phyloP scores from a whole-genome alignment of 1,140 invertebrate species.

The Colletes gigas region DNA sequence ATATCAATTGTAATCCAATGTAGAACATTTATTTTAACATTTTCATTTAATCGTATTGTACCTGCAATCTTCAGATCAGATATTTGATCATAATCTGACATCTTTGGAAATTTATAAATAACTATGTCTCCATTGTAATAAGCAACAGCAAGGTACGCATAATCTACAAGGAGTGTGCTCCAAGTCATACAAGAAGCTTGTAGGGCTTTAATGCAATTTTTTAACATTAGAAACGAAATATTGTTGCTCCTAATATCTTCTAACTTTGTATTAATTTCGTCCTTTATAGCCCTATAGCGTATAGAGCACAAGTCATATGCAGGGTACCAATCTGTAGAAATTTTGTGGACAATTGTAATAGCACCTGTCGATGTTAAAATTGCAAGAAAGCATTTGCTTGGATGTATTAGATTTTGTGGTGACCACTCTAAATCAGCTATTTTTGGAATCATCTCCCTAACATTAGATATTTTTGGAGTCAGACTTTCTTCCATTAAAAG shows the following conservation, averaged over 20 bases:
- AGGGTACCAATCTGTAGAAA: constrained; percentile 71
- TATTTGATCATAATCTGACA: constrained; percentile 51
- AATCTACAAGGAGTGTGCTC: constrained; percentile 69
- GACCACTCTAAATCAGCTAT: constrained; percentile 75
- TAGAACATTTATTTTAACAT: constrained; percentile 66
- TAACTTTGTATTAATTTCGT: constrained; percentile 46
- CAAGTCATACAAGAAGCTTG: constrained; percentile 72
- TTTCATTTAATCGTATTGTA: constrained; percentile 52
- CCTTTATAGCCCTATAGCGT: constrained; percentile 59
- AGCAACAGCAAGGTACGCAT: constrained; percentile 71
- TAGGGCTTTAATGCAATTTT: constrained; percentile 56
- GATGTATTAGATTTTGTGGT: constrained; percentile 68
- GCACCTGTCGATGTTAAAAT: constrained; percentile 73
- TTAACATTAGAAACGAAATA: constrained; percentile 33
- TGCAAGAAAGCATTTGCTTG: constrained; percentile 71
- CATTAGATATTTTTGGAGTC: constrained; percentile 69
- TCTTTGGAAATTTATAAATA: constrained; percentile 70
- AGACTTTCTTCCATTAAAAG: constrained; percentile 70
- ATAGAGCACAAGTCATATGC: constrained; percentile 64
- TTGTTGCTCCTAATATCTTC: constrained; percentile 30
- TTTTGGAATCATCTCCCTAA: constrained; percentile 51
- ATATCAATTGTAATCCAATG: constrained; percentile 65
- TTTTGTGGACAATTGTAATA: constrained; percentile 68
- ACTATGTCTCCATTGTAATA: constrained; percentile 72
- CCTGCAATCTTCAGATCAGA: constrained; percentile 53